Evolutionary conservation across 1,140 invertebrate genomes (phyloP), one percentile per base, ranked within the genome.

Genomic region (Drosophila pachea): DNA sequence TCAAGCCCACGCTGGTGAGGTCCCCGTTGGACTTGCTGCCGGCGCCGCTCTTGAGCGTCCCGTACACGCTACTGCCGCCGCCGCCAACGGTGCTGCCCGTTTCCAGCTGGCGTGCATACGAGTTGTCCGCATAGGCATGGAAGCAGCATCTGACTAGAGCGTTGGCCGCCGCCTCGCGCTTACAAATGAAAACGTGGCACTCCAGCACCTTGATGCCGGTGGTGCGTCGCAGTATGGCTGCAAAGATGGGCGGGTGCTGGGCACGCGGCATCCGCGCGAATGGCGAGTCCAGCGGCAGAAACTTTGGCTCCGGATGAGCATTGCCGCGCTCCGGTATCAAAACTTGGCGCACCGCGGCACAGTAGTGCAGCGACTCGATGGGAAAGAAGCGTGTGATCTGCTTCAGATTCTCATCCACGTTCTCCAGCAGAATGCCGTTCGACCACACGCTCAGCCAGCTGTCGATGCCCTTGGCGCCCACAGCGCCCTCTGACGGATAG

Each of bases 141-240:
- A 98, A 98, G 90, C 97, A 98, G 90, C 97, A 98, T 69, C 96
- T 91, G 38, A 98, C 97, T 78, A 98, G 91, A 61, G 97, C 97
- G 88, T 98, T 98, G 36, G 97, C 97, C 5, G 97, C 97, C 89
- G 97, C 96, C 90, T 98, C 97, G 47, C 96, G 93, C 82, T 97
- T 98, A 90, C 98, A 99, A 77, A 99, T 97, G 90, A 99, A 99
- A 31, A 97, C 97, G 91, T 99, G 98, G 92, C 98, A 99, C 91
- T 99, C 98, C 8, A 99, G 92, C 11, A 99, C 97, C 91, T 99
- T 99, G 73, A 99, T 98, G n/a, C 98, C 98, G 7, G 96, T 96
- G 4, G 97, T 99, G 42, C 98, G 92, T 33, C 98, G 92, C 43
- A 99, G 91, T 49, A 99, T 99, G 60, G 97, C 97, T 33, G 98